Evolutionary conservation across 2,888 invertebrate species (phyloP).

Genomic region (Caenorhabditis sp.): DNA sequence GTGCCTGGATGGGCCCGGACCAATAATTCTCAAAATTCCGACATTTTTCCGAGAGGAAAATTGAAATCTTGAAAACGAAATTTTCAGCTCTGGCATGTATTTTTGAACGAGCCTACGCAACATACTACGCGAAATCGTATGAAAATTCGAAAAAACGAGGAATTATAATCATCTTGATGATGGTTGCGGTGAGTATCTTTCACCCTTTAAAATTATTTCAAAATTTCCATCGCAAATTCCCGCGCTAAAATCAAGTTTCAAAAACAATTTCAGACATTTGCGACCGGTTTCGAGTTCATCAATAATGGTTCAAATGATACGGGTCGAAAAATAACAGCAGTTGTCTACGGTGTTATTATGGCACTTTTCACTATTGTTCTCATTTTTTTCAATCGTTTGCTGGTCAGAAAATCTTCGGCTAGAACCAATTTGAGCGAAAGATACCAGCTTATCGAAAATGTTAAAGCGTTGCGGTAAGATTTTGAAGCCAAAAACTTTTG

Average conservation of each 20-base stretch:
- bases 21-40: no score
- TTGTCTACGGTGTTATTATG: background rate
- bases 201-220: slow-evolving; percentile 1
- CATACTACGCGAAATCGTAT: slow-evolving; percentile 14
- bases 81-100: slow-evolving; percentile 15
- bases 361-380: slow-evolving; percentile 9
- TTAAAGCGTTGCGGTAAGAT: slow-evolving; percentile 16
- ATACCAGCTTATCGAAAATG: slow-evolving; percentile 26
- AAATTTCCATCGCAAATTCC: background rate
- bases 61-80: background rate
- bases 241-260: slow-evolving; percentile 2
- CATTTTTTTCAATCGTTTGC: slow-evolving; percentile 10
- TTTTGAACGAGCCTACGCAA: slow-evolving; percentile 20
- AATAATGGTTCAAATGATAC: background rate
- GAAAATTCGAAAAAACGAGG: slow-evolving; percentile 13
- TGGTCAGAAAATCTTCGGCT: slow-evolving; percentile 9
- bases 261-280: slow-evolving; percentile 6
- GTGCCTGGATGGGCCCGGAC: no score
- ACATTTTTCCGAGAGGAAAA: no score
- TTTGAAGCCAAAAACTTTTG: no score
- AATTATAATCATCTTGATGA: slow-evolving; percentile 5
- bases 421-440: slow-evolving; percentile 17
- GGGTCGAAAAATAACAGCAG: background rate
- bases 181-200: slow-evolving; percentile 8
- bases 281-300: slow-evolving; percentile 6